phyloP scores from a whole-genome alignment of 2,113 vertebrate species.

The Ranitomeya imitator region DNA sequence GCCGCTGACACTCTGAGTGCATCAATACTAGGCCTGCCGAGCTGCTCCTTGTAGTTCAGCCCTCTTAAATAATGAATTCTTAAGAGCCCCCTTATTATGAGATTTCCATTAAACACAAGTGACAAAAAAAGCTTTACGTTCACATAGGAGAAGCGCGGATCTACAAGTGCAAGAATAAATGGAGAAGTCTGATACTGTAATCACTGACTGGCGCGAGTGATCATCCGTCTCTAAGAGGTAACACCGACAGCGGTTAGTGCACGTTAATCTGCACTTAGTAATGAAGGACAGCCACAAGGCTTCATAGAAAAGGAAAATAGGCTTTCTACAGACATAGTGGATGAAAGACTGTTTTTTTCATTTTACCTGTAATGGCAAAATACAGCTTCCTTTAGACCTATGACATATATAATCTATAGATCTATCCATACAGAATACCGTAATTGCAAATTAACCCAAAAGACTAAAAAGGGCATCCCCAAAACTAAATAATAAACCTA shows the following conservation, averaged over 20 bases:
- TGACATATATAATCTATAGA: neutral
- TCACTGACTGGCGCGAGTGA: constrained; percentile 1
- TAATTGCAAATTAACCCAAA: too few species aligned
- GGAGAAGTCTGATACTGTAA: constrained; percentile 42
- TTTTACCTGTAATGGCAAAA: neutral
- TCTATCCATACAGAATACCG: neutral
- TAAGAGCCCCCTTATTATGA: constrained; percentile 66
- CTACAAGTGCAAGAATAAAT: constrained; percentile 49
- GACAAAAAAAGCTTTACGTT: constrained; percentile 64
- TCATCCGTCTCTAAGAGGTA: neutral
- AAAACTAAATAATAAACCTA: too few species aligned
- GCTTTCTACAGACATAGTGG: neutral
- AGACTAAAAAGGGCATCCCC: too few species aligned
- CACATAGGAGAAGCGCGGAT: constrained; percentile 39
- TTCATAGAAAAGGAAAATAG: neutral
- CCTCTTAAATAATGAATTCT: constrained; percentile 71
- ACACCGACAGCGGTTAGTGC: neutral
- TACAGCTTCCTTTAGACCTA: neutral
- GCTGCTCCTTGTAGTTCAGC: constrained; percentile 67
- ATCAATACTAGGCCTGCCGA: constrained; percentile 66
- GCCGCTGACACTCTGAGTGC: constrained; percentile 64
- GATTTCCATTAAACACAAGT: constrained; percentile 69
- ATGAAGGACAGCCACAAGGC: neutral
- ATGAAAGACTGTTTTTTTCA: neutral
- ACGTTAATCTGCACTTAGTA: constrained; percentile 4